Evolutionary conservation across 2,797 vertebrate genomes (phyloP).

Genomic region (Coendou prehensilis): DNA sequence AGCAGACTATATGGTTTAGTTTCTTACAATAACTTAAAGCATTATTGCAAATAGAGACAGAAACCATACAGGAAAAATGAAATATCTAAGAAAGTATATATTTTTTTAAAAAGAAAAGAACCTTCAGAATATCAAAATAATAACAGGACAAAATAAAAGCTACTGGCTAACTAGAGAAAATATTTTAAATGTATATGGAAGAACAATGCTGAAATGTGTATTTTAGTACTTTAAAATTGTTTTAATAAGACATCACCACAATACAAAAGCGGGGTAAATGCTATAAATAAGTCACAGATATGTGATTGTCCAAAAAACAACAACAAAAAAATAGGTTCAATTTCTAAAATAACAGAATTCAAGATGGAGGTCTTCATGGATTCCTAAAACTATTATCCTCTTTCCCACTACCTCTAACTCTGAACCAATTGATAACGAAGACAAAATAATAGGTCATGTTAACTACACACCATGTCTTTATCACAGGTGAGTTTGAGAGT

Average conservation of each 20-base stretch:
- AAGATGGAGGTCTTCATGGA: neutral
- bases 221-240: neutral
- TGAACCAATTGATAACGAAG: neutral
- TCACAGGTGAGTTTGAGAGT: neutral
- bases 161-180: neutral
- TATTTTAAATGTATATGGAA: neutral
- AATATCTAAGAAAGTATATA: neutral
- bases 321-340: neutral
- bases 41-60: neutral
- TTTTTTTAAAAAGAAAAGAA: neutral
- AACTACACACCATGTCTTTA: neutral
- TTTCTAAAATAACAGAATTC: neutral
- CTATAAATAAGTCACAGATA: neutral
- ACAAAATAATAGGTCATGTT: neutral
- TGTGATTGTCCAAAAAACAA: neutral
- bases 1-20: neutral
- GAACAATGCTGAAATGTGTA: neutral
- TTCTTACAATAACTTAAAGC: neutral
- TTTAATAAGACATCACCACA: neutral
- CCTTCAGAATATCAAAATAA: neutral
- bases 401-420: neutral
- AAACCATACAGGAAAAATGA: neutral
- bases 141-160: neutral
- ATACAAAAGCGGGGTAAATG: neutral
- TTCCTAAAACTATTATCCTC: neutral